Evolutionary conservation across 2,888 invertebrate genomes (phyloP).

Genomic region (Phortica magna): DNA sequence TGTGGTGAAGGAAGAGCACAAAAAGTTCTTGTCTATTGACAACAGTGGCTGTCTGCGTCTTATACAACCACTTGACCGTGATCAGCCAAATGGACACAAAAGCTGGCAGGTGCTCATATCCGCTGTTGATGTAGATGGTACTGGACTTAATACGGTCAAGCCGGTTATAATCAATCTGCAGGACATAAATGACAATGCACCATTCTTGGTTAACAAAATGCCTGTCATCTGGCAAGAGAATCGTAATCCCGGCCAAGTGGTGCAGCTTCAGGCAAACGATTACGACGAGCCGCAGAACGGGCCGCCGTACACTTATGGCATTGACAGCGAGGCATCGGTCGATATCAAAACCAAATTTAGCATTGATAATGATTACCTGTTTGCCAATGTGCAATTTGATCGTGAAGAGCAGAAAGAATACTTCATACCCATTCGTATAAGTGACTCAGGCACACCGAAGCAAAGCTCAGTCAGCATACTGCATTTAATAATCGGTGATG

Average conservation of each 20-base stretch:
- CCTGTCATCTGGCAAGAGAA: conserved; percentile 93
- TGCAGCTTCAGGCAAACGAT: conserved; percentile 86
- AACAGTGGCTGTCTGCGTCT: conserved; percentile 84
- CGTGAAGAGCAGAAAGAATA: conserved; percentile 93
- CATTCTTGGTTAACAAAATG: conserved; percentile 88
- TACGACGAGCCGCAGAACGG: conserved; percentile 91
- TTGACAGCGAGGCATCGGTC: conserved; percentile 80
- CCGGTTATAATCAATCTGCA: conserved; percentile 84
- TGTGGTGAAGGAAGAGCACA: conserved; percentile 85
- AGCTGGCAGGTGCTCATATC: conserved; percentile 86
- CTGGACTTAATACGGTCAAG: conserved; percentile 82
- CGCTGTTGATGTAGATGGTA: conserved; percentile 88
- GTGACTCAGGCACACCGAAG: conserved; percentile 88
- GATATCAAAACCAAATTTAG: conserved; percentile 86
- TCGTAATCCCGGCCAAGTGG: conserved; percentile 83
- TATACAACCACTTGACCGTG: conserved; percentile 88
- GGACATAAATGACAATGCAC: conserved; percentile 97
- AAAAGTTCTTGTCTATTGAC: conserved; percentile 85
- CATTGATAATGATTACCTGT: conserved; percentile 84
- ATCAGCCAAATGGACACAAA: conserved; percentile 91
- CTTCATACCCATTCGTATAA: conserved; percentile 91
- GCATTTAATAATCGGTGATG: conserved; percentile 94
- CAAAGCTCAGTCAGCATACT: conserved; percentile 90
- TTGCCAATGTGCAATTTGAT: conserved; percentile 88
- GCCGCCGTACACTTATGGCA: conserved; percentile 87